Base-by-base conservation (phyloP, 1,140 invertebrate genomes). In the Gerris buenoi region DNA sequence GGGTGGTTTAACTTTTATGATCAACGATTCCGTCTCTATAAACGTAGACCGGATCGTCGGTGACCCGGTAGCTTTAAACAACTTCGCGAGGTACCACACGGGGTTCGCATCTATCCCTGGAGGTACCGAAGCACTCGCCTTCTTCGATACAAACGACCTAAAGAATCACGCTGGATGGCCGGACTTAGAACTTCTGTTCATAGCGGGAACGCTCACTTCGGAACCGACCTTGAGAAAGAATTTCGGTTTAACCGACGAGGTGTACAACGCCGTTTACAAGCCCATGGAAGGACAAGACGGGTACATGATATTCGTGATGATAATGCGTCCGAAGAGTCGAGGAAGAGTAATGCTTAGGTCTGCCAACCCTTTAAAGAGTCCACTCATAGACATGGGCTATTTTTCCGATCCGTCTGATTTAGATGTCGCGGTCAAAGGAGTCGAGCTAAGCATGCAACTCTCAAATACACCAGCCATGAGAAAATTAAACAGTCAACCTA, bases 311-410 rank as follows among this genome's bases (percentile, higher is more conserved):
- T 68, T 72, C 25, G 70, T 71, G 14, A 71, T 71, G 63, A 64
- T 74, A 1, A 65, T 76, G n/a, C 79, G 86, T 65, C 84, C 85
- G 1, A 81, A 83, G 73, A 85, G 84, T 15, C 75, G 75, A 26
- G 87, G 87, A n/a, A 74, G 75, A 61, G 65, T 88, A 5, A 78
- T 79, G 70, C 74, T 88, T 15, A 79, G 76, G 65, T 76, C 77
- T 64, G 77, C 71, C 28, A 80, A 89, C 77, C 87, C 87, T 3
- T 81, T 82, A 62, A 79, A 83, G 5, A 86, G 90, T 73, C 94
- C 94, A 0, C 76, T 84, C 25, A 85, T 96, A 18, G 84, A 89
- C 72, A 86, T 91, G 0, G 91, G 91, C 70, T 93, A 91, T 71
- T 85, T 89, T 62, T 77, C 80, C 25, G 76, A 86, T 75, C 65